Evolutionary conservation across 2,888 invertebrate species (phyloP).

Genomic region (Oeneis ivallda): DNA sequence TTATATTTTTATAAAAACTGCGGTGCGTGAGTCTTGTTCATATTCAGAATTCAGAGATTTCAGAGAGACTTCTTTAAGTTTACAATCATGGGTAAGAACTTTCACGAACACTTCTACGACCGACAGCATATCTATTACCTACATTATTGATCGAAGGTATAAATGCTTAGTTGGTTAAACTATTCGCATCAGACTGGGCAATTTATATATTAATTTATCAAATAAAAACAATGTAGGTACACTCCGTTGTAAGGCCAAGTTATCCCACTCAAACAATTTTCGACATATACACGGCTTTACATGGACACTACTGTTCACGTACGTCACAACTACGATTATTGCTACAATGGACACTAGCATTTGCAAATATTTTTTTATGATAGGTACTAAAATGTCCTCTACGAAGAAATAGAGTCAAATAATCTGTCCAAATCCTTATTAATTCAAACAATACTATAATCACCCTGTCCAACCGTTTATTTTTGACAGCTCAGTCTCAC

Average conservation of each 20-base stretch:
- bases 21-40: too few species aligned
- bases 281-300: conserved; percentile 42
- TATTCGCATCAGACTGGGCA: conserved; percentile 57
- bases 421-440: neutral
- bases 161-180: conserved; percentile 65
- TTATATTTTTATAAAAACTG: too few species aligned
- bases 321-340: conserved; percentile 33
- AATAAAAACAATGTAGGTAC: neutral
- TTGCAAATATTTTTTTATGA: conserved; percentile 12
- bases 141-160: too few species aligned
- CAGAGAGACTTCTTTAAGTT: too few species aligned
- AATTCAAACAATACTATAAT: neutral
- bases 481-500: too few species aligned
- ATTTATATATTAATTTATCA: conserved; percentile 24
- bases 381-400: neutral
- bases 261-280: conserved; percentile 45
- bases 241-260: conserved; percentile 30
- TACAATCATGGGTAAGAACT: too few species aligned
- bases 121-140: too few species aligned
- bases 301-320: conserved; percentile 37
- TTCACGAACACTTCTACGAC: too few species aligned
- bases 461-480: too few species aligned
- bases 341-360: conserved; percentile 20
- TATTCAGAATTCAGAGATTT: too few species aligned
- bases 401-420: neutral